Base-by-base conservation (phyloP, 2,888 invertebrate genomes). In the Harpagoxenus sublaevis region DNA sequence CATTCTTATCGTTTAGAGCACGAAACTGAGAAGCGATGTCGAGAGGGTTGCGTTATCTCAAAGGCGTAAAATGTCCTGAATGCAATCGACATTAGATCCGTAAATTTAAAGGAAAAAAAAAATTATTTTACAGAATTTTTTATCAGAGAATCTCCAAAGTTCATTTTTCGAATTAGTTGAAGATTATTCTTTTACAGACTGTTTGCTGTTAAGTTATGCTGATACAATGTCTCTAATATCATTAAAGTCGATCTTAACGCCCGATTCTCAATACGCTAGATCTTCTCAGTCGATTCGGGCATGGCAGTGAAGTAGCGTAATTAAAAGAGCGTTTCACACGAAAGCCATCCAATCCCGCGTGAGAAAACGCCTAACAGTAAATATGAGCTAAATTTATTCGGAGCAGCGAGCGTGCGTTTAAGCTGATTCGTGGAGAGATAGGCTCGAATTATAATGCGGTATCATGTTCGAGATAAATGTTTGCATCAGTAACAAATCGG, bases 1-100 rank as follows among this genome's bases (percentile, higher is more conserved):
- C 94, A 94, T 94, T 94, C 94, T 95, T 95, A 95, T 95, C 95
- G 89, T 51, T 70, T 70, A 75, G 70, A 68, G 63, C 73, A 62
- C 31, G 55, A 12, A 18, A 10, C 23, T 28, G 39, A 6, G 81
- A 79, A 66, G 65, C 73, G 65, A 77, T 57, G 51, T 73, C 63
- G 71, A 70, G 83, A 55, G 88, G 90, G 90, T 89, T 87, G 85
- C 83, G 65, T 68, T 66, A 23, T 35, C 65, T 83, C 35, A 57
- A 31, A 53, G 23, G n/a, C 15, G 18, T 45, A 39, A 35, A 62
- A 63, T 35, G 35, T 75, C 23, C 31, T 31, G 57, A 60, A 65
- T 48, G 35, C 57, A 57, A 66, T 57, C n/a, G 31, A 4, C 12
- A 18, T 6, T 62, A 18, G 10, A 57, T 45, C 4, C 28, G 42